Evolutionary conservation across 2,113 vertebrate genomes (phyloP).

Genomic region (Smithornis capensis): DNA sequence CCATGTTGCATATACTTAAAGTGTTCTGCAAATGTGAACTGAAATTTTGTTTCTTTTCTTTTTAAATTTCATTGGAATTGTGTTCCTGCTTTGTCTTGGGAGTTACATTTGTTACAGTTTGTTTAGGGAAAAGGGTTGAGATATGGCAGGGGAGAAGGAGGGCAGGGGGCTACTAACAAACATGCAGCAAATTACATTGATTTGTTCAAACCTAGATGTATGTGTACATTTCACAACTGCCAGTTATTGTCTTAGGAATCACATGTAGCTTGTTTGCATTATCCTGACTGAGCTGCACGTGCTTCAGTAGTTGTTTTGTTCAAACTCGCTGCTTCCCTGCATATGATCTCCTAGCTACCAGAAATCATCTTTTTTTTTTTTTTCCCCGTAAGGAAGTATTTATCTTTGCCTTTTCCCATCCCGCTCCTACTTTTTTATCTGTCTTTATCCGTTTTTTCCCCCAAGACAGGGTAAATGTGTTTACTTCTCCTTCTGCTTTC

Average conservation of each 20-base stretch:
- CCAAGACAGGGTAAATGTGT: not conserved
- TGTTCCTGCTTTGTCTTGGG: not conserved
- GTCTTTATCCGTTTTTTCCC: accelerated
- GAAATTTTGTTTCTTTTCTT: not conserved
- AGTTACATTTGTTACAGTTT: not conserved
- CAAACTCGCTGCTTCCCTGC: not conserved
- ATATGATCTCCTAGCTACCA: not conserved
- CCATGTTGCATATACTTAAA: not conserved
- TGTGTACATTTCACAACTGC: not conserved
- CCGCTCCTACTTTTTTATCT: not conserved
- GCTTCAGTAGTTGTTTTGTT: not conserved
- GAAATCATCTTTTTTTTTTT: not conserved
- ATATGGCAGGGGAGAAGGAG: not conserved
- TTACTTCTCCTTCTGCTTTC: not conserved
- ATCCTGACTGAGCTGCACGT: not conserved
- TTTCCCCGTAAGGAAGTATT: not conserved
- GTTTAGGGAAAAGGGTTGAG: not conserved
- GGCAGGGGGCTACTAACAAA: not conserved
- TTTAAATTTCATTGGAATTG: not conserved
- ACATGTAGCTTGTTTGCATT: not conserved
- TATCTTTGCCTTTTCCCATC: not conserved
- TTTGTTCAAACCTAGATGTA: not conserved
- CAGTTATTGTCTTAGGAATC: not conserved
- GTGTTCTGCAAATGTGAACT: not conserved
- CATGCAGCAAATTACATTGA: not conserved